Conservation (phyloP, 2,888 invertebrate genomes). For the Platycheirus rosarum region DNA sequence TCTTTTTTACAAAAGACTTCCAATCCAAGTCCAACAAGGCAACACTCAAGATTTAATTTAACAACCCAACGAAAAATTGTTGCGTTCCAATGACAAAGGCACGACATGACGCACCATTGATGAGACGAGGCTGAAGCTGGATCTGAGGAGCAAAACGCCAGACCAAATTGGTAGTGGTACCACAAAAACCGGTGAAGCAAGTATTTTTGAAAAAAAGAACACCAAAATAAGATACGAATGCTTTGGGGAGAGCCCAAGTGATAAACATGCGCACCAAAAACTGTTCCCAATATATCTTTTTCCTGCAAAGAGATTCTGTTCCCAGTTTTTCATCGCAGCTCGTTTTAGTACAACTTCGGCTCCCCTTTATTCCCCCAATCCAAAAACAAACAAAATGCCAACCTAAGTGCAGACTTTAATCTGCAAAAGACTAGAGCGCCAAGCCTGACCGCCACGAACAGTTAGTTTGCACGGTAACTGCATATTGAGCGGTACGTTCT, state of each 20-base stretch:
- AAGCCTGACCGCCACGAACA: conserved; percentile 37
- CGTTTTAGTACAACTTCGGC: conserved; percentile 57
- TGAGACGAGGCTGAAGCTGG: conserved; percentile 21
- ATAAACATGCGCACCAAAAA: conserved; percentile 54
- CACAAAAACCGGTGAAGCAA: conserved; percentile 68
- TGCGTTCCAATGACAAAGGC: conserved; percentile 37
- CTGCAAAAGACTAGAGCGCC: conserved; percentile 40
- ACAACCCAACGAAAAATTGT: conserved; percentile 51
- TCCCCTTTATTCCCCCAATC: neutral
- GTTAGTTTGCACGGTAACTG: conserved; percentile 74
- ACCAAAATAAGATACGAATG: conserved; percentile 34
- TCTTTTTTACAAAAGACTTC: neutral
- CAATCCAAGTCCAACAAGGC: neutral
- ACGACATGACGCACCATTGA: neutral
- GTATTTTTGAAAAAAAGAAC: conserved; percentile 45
- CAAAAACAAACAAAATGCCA: neutral
- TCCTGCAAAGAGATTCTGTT: conserved; percentile 32
- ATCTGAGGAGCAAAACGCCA: conserved; percentile 10
- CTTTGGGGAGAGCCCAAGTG: conserved; percentile 28
- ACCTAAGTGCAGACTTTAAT: conserved; percentile 20
- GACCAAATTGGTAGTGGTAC: neutral
- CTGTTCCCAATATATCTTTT: conserved; percentile 35
- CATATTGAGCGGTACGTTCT: conserved; percentile 64
- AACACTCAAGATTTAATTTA: conserved; percentile 3
- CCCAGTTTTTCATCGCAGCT: conserved; percentile 61